A percentile compares a stretch with the other conserved stretches of the same genome.
Conservation (phyloP, 1,140 invertebrate genomes). For the Rhizoglyphus robini region DNA sequence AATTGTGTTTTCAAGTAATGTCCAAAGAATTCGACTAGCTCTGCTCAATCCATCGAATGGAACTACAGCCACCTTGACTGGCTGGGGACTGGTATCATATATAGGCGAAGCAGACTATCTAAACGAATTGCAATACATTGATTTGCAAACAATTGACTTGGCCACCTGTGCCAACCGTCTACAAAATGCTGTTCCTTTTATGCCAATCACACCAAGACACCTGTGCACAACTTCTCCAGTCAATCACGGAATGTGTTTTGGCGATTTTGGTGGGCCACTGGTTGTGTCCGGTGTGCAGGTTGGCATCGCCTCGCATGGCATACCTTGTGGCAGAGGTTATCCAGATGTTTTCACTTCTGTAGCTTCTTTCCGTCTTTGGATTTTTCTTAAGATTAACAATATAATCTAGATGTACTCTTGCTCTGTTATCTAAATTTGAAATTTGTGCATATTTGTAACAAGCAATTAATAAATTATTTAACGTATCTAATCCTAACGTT, state of each 20-base stretch:
- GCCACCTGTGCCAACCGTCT: background rate
- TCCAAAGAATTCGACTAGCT: background rate
- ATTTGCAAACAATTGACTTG: background rate
- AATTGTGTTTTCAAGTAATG: background rate
- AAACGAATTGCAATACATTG: background rate
- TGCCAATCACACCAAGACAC: no score
- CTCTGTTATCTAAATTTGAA: no score
- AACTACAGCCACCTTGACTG: background rate
- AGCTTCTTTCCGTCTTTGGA: constrained; percentile 8
- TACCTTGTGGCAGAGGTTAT: constrained; percentile 43
- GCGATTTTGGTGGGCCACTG: constrained; percentile 56
- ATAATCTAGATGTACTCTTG: no score
- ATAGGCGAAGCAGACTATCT: background rate
- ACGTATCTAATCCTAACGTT: no score
- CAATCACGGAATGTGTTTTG: constrained; percentile 27
- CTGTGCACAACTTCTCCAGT: background rate
- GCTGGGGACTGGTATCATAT: background rate
- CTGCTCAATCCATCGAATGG: background rate
- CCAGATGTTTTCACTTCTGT: constrained; percentile 42
- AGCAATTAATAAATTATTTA: no score
- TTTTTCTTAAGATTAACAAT: no score
- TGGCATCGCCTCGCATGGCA: constrained; percentile 48
- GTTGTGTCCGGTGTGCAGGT: constrained; percentile 31
- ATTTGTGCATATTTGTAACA: no score
- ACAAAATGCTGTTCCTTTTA: no score